Percentiles rank a stretch among this genome's conserved stretches.
Conservation (phyloP, 2,888 invertebrate genomes). For the Acleris emargana region DNA sequence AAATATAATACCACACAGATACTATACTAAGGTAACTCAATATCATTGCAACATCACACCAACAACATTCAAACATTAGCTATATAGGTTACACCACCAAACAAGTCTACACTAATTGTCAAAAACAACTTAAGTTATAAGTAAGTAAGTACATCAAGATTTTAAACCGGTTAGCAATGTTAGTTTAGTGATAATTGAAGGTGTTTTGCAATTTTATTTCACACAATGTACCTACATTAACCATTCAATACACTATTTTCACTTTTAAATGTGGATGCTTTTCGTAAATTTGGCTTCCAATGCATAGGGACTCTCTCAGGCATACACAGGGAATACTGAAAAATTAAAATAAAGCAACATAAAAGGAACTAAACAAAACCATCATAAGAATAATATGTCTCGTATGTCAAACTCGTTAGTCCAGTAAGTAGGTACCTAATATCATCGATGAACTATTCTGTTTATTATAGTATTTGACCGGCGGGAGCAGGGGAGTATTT, state of each 20-base stretch:
- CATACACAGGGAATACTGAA: conserved; percentile 84
- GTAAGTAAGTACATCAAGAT: conserved; percentile 12
- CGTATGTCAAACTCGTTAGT: conserved; percentile 17
- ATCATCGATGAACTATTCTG: too few species aligned
- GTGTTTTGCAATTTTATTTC: conserved; percentile 53
- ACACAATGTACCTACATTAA: conserved; percentile 76
- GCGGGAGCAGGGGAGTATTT: neutral
- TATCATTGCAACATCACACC: conserved; percentile 78
- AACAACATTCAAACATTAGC: conserved; percentile 79
- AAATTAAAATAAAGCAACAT: conserved; percentile 64
- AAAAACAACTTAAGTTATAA: conserved; percentile 47
- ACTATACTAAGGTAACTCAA: conserved; percentile 68
- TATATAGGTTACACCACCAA: conserved; percentile 75
- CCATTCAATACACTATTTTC: conserved; percentile 84
- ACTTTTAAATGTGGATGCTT: conserved; percentile 83
- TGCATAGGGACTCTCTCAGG: conserved; percentile 83
- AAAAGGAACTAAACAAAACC: conserved; percentile 50
- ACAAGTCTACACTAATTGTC: conserved; percentile 74
- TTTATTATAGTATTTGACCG: neutral
- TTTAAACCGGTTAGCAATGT: conserved; percentile 14
- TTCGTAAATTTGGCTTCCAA: conserved; percentile 83
- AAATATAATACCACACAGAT: conserved; percentile 70
- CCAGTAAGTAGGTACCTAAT: neutral
- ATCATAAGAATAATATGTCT: neutral
- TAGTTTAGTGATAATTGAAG: conserved; percentile 50